These are phyloP conservation scores for Galaxea fascicularis DNA, from an alignment of 92 coral and sea anemone species.

Conservation along the genomic window DNA sequence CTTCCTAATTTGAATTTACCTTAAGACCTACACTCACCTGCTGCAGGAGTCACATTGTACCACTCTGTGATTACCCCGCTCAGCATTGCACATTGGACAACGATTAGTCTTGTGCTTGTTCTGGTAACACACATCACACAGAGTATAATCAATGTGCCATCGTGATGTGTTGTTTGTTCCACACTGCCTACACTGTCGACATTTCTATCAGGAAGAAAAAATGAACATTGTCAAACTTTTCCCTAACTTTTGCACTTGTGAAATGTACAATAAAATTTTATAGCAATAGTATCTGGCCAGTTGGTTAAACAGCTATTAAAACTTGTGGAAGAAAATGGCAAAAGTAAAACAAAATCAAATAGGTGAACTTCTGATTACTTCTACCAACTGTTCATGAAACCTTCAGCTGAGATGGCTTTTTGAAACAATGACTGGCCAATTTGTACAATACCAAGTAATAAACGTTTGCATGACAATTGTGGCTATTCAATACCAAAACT, in stretches of 20 bases:
- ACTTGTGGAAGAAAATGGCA: no score
- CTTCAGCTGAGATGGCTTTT: no score
- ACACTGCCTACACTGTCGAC: slow-evolving; percentile 91
- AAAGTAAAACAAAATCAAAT: no score
- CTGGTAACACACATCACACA: slow-evolving; percentile 85
- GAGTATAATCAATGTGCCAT: slow-evolving; percentile 82
- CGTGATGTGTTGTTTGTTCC: slow-evolving; percentile 70
- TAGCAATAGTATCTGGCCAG: no score
- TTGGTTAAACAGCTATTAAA: no score
- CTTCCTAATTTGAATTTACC: neutral
- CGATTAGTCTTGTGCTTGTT: slow-evolving; percentile 74
- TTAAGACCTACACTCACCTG: slow-evolving; percentile 69
- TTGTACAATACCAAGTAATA: no score
- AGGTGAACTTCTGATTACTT: no score
- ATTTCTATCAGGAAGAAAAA: slow-evolving; percentile 58
- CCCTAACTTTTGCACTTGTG: neutral
- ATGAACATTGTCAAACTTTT: neutral
- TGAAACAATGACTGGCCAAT: no score
- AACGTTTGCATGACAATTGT: neutral
- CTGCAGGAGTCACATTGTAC: slow-evolving; percentile 98
- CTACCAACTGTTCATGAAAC: no score
- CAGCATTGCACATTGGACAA: slow-evolving; percentile 90
- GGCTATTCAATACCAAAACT: neutral
- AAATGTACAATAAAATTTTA: no score
- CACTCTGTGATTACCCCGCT: slow-evolving; percentile 75